phyloP scores from a whole-genome alignment of 1,140 invertebrate species.

The Bicyclus anynana region DNA sequence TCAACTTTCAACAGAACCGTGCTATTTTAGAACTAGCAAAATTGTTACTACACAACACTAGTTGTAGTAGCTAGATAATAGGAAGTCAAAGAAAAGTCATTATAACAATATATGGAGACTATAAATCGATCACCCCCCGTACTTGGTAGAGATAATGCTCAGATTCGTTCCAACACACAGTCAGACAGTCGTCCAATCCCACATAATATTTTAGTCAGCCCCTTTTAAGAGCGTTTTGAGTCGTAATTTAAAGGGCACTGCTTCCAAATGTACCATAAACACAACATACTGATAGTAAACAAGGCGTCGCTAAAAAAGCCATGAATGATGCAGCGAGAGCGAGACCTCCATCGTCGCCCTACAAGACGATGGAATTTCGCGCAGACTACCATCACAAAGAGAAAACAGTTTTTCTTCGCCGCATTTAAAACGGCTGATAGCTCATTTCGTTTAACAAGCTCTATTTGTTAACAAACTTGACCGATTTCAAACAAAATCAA shows the following conservation, averaged over 20 bases:
- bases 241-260: conserved; percentile 6
- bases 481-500: background rate
- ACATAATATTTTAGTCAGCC: background rate
- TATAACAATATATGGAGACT: no score
- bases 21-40: no score
- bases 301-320: conserved; percentile 67
- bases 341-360: conserved; percentile 57
- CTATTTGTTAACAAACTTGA: background rate
- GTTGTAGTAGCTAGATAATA: no score
- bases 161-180: no score
- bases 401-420: conserved; percentile 51
- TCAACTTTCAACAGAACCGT: no score
- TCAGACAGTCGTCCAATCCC: background rate
- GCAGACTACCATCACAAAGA: conserved; percentile 56
- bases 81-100: no score
- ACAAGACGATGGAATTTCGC: conserved; percentile 68
- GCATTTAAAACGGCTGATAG: conserved; percentile 51
- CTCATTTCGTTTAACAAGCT: conserved; percentile 67
- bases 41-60: no score
- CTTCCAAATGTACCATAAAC: background rate
- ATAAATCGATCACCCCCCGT: no score
- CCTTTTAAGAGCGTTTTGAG: background rate
- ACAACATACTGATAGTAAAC: conserved; percentile 60
- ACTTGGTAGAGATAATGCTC: no score
- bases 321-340: conserved; percentile 74